Conservation (phyloP, 2,888 invertebrate genomes). For the Polyommatus icarus region DNA sequence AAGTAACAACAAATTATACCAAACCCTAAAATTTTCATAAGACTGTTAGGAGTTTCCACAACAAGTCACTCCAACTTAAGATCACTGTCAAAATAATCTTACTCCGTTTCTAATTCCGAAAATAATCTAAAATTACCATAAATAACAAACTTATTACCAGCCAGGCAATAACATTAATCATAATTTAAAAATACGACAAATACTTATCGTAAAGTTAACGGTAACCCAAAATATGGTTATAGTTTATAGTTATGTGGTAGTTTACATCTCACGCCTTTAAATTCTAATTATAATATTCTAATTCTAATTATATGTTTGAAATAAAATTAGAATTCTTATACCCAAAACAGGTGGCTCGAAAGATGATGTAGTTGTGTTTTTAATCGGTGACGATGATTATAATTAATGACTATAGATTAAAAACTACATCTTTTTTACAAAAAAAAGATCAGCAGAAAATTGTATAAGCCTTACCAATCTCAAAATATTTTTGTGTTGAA, state of each 20-base stretch:
- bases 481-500: no score
- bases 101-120: neutral
- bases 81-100: neutral
- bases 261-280: neutral
- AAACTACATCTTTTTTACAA: no score
- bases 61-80: neutral
- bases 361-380: neutral
- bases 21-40: neutral
- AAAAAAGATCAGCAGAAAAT: no score
- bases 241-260: neutral
- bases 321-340: neutral
- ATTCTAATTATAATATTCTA: neutral
- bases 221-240: slow-evolving; percentile 13
- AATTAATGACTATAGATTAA: no score
- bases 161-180: slow-evolving; percentile 4
- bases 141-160: slow-evolving; percentile 18
- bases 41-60: neutral
- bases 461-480: no score
- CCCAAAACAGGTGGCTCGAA: neutral
- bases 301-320: neutral
- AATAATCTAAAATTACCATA: slow-evolving; percentile 1
- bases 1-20: no score
- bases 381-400: no score
- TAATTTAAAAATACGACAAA: slow-evolving; percentile 19
- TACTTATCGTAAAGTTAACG: neutral